Conservation (phyloP, 2,113 vertebrate species). For the Dermatemys mawii region DNA sequence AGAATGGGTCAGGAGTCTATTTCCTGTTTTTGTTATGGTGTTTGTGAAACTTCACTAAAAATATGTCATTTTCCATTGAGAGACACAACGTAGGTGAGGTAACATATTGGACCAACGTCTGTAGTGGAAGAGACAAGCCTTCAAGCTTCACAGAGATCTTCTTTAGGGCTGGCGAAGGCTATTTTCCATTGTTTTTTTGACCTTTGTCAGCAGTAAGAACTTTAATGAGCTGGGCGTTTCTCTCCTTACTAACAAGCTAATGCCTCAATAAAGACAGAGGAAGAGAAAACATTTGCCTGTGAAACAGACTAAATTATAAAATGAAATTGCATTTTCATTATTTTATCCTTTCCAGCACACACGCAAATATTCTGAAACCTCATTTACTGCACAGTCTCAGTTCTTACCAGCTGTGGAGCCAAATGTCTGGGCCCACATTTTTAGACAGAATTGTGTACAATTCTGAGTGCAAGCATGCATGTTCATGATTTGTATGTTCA, state of each 20-base stretch:
- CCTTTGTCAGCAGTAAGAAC: background rate
- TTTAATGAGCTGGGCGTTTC: background rate
- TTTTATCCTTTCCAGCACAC: background rate
- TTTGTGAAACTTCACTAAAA: background rate
- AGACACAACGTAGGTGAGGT: background rate
- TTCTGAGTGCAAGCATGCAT: background rate
- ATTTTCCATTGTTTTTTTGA: background rate
- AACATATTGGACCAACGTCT: background rate
- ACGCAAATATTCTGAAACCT: no score
- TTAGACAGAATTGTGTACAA: background rate
- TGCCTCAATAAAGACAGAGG: background rate
- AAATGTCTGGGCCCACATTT: background rate
- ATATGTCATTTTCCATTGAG: background rate
- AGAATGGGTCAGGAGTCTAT: background rate
- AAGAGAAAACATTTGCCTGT: background rate
- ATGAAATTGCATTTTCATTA: background rate
- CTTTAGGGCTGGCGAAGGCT: background rate
- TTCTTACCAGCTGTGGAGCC: background rate
- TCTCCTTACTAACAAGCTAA: background rate
- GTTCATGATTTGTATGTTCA: rapidly evolving
- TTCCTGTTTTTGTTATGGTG: background rate
- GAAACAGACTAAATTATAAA: background rate
- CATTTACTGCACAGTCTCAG: rapidly evolving
- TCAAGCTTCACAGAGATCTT: background rate
- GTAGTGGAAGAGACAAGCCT: background rate